Conservation (phyloP, 2,888 invertebrate species). For the Thera obeliscata region DNA sequence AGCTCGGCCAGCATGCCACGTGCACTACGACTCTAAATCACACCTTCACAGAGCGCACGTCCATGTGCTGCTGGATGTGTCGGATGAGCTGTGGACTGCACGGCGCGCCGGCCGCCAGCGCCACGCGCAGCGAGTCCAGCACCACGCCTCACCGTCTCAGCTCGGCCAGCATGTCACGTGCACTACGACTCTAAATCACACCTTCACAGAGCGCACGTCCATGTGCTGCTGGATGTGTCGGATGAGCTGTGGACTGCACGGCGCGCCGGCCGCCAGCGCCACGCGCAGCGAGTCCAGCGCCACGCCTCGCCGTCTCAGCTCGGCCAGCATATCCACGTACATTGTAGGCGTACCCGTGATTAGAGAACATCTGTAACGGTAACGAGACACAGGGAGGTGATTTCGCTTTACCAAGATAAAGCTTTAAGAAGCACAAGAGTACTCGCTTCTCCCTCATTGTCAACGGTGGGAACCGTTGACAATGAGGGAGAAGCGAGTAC, state of each 20-base stretch:
- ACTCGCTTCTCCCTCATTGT: no score
- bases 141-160: slow-evolving; percentile 35
- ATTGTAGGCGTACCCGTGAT: slow-evolving; percentile 94
- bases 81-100: slow-evolving; percentile 46
- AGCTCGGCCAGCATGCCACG: background rate
- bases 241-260: slow-evolving; percentile 88
- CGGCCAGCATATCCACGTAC: slow-evolving; percentile 89
- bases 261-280: slow-evolving; percentile 90
- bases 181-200: slow-evolving; percentile 42
- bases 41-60: slow-evolving; percentile 24
- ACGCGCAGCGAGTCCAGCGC: slow-evolving; percentile 62
- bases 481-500: no score
- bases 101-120: no score
- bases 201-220: slow-evolving; percentile 80
- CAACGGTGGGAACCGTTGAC: no score
- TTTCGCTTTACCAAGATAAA: no score
- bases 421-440: no score
- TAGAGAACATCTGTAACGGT: slow-evolving; percentile 85
- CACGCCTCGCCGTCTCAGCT: slow-evolving; percentile 65
- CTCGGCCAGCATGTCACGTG: background rate
- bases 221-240: slow-evolving; percentile 80
- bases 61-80: slow-evolving; percentile 62
- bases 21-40: background rate
- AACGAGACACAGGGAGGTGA: background rate
- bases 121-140: slow-evolving; percentile 50